Percentiles rank a stretch among this genome's conserved stretches.
Evolutionary conservation across 1,140 invertebrate species (phyloP).

Genomic region (Geopemphigus sp.): DNA sequence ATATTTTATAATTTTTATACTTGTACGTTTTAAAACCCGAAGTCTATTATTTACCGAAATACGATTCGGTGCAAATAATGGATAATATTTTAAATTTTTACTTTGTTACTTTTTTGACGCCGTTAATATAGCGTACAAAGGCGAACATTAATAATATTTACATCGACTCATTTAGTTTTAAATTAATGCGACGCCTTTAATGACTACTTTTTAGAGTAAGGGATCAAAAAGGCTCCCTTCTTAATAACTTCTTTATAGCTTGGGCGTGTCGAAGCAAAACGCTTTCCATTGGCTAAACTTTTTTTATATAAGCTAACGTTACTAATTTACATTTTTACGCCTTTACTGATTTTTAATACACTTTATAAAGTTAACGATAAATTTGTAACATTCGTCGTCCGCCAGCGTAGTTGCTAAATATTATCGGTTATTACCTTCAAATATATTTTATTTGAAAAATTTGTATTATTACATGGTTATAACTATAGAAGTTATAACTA

Average conservation of each 20-base stretch:
- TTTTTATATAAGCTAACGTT: not conserved
- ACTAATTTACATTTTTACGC: conserved; percentile 29
- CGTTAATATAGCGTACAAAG: not conserved
- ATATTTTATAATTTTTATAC: no score
- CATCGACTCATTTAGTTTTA: conserved; percentile 28
- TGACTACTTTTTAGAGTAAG: conserved; percentile 8
- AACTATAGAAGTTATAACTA: no score
- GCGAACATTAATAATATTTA: not conserved
- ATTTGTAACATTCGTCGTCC: not conserved
- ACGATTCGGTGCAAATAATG: conserved; percentile 10
- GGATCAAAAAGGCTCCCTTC: conserved; percentile 24
- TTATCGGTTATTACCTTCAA: no score
- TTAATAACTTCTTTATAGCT: conserved; percentile 27
- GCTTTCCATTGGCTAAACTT: conserved; percentile 16
- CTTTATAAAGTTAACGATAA: not conserved
- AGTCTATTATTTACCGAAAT: no score
- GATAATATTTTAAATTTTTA: conserved; percentile 1
- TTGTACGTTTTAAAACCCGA: no score
- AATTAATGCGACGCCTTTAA: conserved; percentile 20
- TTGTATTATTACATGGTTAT: no score
- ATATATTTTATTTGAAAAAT: no score
- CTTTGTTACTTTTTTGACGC: not conserved
- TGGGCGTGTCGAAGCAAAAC: conserved; percentile 21
- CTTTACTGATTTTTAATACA: not conserved
- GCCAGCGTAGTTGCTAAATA: no score